Base-by-base conservation (phyloP, 2,888 invertebrate genomes). In the Charanyca ferruginea region DNA sequence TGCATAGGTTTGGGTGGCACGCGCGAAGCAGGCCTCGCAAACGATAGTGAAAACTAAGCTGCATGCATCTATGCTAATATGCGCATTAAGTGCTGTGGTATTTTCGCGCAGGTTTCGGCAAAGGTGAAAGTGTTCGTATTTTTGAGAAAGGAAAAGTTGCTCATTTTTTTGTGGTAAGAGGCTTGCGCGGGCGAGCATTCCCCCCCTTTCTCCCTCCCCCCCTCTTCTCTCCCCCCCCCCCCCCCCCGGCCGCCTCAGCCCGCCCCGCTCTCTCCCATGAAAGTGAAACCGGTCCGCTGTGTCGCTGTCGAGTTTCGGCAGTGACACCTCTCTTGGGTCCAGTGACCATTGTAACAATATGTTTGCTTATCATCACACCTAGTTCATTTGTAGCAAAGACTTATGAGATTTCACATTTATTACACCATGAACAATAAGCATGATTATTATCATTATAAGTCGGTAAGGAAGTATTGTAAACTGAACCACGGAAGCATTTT, bases 131-230 rank as follows among this genome's bases (percentile, higher is more conserved):
- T 94, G 91, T 88, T 91, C 89, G 88, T 89, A 87, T 90, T 93
- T 93, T 94, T 93, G 91, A 93, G 95, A 94, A 95, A 94, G 94
- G 91, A 94, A 94, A 94, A 94, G 94, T 93, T 91, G 91, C 90
- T 91, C 89, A 91, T 93, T 93, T 94, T n/a, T 94, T 92, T 92
- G 90, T 90, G 85, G 88, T 86, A 87, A 88, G 90, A 88, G 86
- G 90, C 87, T 59, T 87, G 89, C 91, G 87, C 89, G 92, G 93
- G 70, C 65, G 91, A 92, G 83, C 90, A 90, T 57, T 41, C 52
- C 72, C 44, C 64, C 61, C 67, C 35, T 20, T 57, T 41, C 52
- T 71, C 44, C 64, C 61, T 66, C 35, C 18, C 18, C 66, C 60
- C 71, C 52, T 28, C 28, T 28, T 9, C n/a, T 61, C 62, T 54